Base-by-base conservation (phyloP, 2,113 vertebrate species). In the Odontophorus gujanensis region DNA sequence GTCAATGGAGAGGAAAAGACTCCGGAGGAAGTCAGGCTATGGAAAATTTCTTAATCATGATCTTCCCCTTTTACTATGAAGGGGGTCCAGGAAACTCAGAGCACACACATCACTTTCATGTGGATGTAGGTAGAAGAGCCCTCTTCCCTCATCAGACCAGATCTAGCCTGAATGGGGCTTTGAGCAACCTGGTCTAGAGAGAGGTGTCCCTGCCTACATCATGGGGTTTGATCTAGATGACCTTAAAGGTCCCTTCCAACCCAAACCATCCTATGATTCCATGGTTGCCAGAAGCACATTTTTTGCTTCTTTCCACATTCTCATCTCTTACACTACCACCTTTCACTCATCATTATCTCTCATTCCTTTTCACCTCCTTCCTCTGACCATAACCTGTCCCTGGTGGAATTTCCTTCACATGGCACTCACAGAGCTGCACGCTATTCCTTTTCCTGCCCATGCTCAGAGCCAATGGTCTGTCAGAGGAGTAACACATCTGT, bases 321-420 rank as follows among this genome's bases (percentile, higher is more conserved):
- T 38, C 34, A 16, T 38, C 22, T 62, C 59, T 62, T 62, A 38
- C 59, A 61, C 34, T 38, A 24, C 22, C 59, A 38, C 34, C 36
- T 62, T 62, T 6, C 40, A 59, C 34, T 63, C 58, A 30, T 69
- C 30, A 73, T 9, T 57, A 12, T n/a, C 21, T 78, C 9, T 58
- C 57, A 28, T 51, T 76, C 34, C 51, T 34, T 42, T 90, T 1
- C 0, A 11, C 13, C 51, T 80, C 42, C 40, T 11, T 17, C 34
- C 58, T 30, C 30, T 6, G 1, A 24, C 19, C 40, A 32, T 0
- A 2, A 5, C 11, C 12, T 16, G 9, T 51, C 40, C 32, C 48
- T 51, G 53, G 43, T 8, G 4, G 22, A 0, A 3, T 38, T 32
- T 38, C 30, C 7, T 4, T 85, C 6, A 3, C 28, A 42, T 6